Evolutionary conservation across 2,113 vertebrate genomes (phyloP).

Genomic region (Istiophorus platypterus): DNA sequence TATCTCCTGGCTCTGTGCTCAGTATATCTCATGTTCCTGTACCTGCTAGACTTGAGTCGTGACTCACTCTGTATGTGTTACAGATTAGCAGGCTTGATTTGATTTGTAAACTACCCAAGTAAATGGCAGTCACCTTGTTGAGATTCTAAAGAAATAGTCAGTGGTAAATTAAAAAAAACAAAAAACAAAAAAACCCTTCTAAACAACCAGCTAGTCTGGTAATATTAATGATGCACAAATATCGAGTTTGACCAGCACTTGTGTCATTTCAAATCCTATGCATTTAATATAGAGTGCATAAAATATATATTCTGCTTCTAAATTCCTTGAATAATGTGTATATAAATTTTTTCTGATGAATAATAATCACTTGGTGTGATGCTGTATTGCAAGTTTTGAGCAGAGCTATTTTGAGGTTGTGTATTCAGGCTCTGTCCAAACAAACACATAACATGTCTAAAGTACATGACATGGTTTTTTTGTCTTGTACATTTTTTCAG

Average conservation of each 20-base stretch:
- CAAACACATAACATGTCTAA: background rate
- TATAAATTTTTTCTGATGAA: background rate
- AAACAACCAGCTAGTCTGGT: too few relatives aligned
- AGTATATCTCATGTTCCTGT: conserved; percentile 3
- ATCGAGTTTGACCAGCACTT: too few relatives aligned
- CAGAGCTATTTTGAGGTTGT: background rate
- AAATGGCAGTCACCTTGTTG: background rate
- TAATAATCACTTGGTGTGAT: background rate
- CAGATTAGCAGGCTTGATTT: background rate
- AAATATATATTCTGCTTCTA: too few relatives aligned
- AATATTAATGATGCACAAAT: too few relatives aligned
- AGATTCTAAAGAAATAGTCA: background rate
- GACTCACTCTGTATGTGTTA: background rate
- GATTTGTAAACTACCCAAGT: background rate
- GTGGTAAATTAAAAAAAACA: background rate
- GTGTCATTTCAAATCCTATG: too few relatives aligned
- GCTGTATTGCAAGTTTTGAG: background rate
- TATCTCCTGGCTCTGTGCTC: conserved; percentile 34
- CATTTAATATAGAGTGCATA: background rate
- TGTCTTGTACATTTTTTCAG: conserved; percentile 6
- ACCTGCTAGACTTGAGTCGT: background rate
- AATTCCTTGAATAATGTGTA: background rate
- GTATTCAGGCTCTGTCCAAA: background rate
- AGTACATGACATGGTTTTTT: background rate
- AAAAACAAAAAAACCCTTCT: too few relatives aligned